Base-by-base conservation (phyloP, 2,113 vertebrate species). In the Coreoperca whiteheadi region DNA sequence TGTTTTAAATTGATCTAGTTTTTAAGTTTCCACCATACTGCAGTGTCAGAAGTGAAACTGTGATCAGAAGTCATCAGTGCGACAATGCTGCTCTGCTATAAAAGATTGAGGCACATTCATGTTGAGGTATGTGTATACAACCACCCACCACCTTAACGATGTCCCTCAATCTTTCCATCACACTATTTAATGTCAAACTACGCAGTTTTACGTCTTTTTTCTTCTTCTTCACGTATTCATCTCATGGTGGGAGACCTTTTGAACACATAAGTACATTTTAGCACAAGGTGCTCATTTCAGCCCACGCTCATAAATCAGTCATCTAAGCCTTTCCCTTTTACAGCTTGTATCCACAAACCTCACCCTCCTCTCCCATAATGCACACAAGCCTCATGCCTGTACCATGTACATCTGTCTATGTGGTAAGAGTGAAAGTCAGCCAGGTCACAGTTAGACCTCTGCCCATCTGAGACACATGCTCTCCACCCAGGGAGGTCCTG, bases 391-490 rank as follows among this genome's bases (percentile, higher is more conserved):
- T 48, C 56, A 25, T 32, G 66, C 48, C 25, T 61, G 59, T 4
- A 34, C 66, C 57, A 53, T 83, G 83, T 74, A 83, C 89, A 87
- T 88, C 67, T 66, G 70, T 87, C 77, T 34, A 20, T 63, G 54
- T 81, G 63, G 41, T 77, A 21, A 66, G 82, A 87, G 86, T 81
- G 77, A 89, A 91, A 89, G 90, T 92, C 86, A 87, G 79, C 73
- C 86, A 69, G 88, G 93, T 90, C 90, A 91, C 48, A 43, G 74
- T 84, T 66, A 81, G 68, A 86, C 90, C 90, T 82, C 79, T 67
- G 63, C 81, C 85, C 81, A 93, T 93, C 89, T 90, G 82, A 90
- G 75, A 81, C 79, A 61, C 77, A 75, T 30, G 28, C 39, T 66
- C 54, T 88, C 73, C 81, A 79, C 78, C 60, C 41, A 43, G 83